Evolutionary conservation across 2,113 vertebrate genomes (phyloP).

Genomic region (Carollia perspicillata): DNA sequence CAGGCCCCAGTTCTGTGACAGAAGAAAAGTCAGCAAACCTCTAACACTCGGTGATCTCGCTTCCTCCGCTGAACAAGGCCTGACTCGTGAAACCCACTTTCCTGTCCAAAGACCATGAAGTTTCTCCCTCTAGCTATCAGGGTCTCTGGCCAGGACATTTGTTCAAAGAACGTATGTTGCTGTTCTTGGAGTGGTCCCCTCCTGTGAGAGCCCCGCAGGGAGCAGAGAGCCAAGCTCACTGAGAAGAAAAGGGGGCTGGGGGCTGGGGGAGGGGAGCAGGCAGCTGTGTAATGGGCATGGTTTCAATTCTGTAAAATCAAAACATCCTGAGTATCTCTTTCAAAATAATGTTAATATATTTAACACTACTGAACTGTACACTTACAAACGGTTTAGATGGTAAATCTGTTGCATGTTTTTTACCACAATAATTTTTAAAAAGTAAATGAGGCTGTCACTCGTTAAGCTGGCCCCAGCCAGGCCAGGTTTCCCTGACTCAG

Average conservation of each 20-base stretch:
- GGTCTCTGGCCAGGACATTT: background rate
- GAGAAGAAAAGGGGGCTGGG: background rate
- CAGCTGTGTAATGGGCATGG: background rate
- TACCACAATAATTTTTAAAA: background rate
- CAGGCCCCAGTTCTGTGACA: background rate
- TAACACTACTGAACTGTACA: background rate
- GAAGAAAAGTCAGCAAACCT: background rate
- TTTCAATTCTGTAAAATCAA: background rate
- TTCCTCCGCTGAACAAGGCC: background rate
- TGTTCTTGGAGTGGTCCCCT: background rate
- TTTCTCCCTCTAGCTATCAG: background rate
- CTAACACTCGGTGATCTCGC: background rate
- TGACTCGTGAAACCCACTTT: background rate
- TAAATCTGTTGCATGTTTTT: background rate
- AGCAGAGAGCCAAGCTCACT: background rate
- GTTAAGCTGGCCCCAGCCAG: background rate
- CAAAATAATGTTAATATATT: background rate
- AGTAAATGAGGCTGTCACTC: background rate
- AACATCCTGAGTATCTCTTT: background rate
- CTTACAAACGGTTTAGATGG: background rate
- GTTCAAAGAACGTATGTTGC: background rate
- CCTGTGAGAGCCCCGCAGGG: background rate
- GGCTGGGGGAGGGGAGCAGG: too few species aligned
- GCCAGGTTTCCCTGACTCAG: background rate
- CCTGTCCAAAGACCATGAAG: background rate